A percentile compares a stretch with the other conserved stretches of the same genome.
Conservation (phyloP, 1,140 invertebrate genomes). For the Cephus cinctus region DNA sequence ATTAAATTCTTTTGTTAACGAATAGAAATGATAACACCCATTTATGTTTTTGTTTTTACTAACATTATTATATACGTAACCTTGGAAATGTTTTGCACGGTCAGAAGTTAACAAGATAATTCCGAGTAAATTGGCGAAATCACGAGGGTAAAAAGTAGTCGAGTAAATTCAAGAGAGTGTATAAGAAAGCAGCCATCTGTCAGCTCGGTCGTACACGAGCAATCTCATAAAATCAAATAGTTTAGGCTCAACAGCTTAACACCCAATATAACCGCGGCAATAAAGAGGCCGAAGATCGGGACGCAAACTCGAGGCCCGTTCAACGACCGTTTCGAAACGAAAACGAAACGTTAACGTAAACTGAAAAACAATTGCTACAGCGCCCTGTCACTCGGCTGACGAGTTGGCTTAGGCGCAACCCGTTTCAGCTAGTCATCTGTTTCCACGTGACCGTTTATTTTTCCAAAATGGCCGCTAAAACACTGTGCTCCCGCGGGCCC, state of each 20-base stretch:
- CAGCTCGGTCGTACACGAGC: slow-evolving; percentile 7
- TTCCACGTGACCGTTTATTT: slow-evolving; percentile 48
- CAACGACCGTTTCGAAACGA: slow-evolving; percentile 49
- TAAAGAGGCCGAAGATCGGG: slow-evolving; percentile 24
- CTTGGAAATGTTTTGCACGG: no score
- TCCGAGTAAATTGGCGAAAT: no score
- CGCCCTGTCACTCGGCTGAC: slow-evolving; percentile 49
- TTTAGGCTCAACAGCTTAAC: slow-evolving; percentile 32
- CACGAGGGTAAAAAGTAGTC: no score
- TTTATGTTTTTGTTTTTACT: no score
- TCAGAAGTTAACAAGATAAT: no score
- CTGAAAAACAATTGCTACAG: slow-evolving; percentile 50
- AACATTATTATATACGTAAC: no score
- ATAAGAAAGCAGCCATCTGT: slow-evolving; percentile 6
- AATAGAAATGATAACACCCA: no score
- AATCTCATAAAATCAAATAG: slow-evolving; percentile 48
- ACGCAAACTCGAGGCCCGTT: slow-evolving; percentile 32
- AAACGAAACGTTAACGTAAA: slow-evolving; percentile 49
- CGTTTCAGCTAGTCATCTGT: slow-evolving; percentile 47
- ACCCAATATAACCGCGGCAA: slow-evolving; percentile 43
- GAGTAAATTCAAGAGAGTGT: no score
- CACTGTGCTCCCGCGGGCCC: slow-evolving; percentile 35
- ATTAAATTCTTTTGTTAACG: no score
- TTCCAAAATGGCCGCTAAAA: slow-evolving; percentile 53
- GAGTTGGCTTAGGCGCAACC: slow-evolving; percentile 36